These are phyloP conservation scores for Dipodomys spectabilis DNA, from an alignment of 2,113 vertebrate species.

Conservation along the genomic window DNA sequence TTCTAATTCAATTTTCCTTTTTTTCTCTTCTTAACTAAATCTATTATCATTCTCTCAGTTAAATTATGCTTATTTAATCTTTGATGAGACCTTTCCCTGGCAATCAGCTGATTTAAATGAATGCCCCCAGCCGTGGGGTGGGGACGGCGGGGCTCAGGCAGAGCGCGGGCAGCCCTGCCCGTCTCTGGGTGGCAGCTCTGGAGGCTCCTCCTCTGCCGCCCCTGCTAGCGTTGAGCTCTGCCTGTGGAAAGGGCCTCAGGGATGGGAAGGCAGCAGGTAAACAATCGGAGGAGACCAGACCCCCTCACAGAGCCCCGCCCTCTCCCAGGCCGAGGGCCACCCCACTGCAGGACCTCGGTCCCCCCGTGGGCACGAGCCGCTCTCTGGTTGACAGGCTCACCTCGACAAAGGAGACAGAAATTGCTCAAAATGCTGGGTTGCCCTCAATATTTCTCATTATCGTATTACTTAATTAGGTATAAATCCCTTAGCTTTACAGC, in stretches of 20 bases:
- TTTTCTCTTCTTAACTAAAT: conserved; percentile 81
- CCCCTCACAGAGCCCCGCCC: neutral
- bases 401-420: accelerated
- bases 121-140: conserved; percentile 7
- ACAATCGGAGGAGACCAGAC: accelerated
- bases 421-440: neutral
- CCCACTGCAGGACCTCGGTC: too few relatives aligned
- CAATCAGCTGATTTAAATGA: conserved; percentile 77
- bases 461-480: neutral
- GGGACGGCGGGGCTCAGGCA: accelerated
- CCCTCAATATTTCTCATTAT: neutral
- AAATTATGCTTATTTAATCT: conserved; percentile 83
- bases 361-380: too few relatives aligned
- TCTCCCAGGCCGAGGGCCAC: too few relatives aligned
- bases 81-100: conserved; percentile 79
- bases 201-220: too few relatives aligned
- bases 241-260: too few relatives aligned
- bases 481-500: neutral
- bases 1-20: conserved; percentile 83
- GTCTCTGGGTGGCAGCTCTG: neutral
- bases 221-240: too few relatives aligned
- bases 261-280: accelerated
- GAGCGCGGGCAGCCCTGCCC: neutral
- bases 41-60: conserved; percentile 81
- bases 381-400: neutral